Percentiles rank a stretch among this genome's conserved stretches.
phyloP scores from a whole-genome alignment of 2,888 invertebrate species.

The Saturnia japonica region DNA sequence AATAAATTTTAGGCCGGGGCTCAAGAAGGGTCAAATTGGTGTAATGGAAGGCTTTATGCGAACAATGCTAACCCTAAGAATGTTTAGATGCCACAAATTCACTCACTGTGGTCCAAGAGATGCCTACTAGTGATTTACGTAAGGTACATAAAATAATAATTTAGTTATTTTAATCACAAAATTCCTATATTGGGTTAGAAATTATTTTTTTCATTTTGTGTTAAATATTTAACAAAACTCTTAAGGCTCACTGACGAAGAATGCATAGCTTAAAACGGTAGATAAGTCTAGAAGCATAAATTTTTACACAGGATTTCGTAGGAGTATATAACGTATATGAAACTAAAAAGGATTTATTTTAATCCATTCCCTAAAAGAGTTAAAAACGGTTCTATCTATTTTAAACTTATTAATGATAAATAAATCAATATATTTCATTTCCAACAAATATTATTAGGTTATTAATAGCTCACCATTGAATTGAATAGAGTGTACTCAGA shows the following conservation, averaged over 20 bases:
- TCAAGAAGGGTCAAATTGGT: conserved; percentile 16
- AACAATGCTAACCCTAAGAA: conserved; percentile 15
- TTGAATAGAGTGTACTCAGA: conserved; percentile 12
- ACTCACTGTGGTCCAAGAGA: conserved; percentile 8
- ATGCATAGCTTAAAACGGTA: no score
- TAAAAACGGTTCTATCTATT: neutral
- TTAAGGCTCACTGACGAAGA: no score
- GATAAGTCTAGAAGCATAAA: no score
- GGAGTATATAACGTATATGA: no score
- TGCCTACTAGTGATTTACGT: neutral
- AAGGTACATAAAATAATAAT: neutral
- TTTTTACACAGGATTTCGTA: no score
- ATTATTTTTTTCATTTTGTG: neutral
- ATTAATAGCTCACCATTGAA: neutral
- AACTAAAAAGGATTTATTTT: no score
- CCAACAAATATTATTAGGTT: neutral
- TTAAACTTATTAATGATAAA: neutral
- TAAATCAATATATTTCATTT: neutral
- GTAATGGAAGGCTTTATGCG: conserved; percentile 15
- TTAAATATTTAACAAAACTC: no score
- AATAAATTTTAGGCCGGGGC: conserved; percentile 12
- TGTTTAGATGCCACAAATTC: conserved; percentile 15
- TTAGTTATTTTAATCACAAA: neutral
- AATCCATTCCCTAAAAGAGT: no score
- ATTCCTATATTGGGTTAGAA: neutral